Evolutionary conservation across 2,888 invertebrate species (phyloP).

Genomic region (Julus scandinavius): DNA sequence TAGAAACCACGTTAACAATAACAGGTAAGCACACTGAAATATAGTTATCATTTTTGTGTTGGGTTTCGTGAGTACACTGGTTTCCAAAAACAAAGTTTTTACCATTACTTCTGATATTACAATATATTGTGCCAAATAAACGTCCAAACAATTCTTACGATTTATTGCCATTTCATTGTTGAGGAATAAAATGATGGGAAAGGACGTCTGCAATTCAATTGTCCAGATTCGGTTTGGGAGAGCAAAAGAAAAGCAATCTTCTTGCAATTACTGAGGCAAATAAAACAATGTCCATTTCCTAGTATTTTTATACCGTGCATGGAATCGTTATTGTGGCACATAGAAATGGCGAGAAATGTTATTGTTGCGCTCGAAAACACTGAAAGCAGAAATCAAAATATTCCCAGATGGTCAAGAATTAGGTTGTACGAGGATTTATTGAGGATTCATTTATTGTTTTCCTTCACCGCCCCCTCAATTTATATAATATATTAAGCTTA

Average conservation of each 20-base stretch:
- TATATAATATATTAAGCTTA: not conserved
- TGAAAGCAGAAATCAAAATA: slow-evolving; percentile 2
- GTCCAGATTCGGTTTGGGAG: not conserved
- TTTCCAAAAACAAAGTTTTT: not conserved
- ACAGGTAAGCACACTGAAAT: slow-evolving; percentile 70
- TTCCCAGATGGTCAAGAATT: not conserved
- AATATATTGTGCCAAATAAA: not conserved
- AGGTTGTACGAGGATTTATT: not conserved
- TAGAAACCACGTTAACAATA: slow-evolving; percentile 90
- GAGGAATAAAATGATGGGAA: not conserved
- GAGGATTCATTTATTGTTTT: not conserved
- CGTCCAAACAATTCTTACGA: not conserved
- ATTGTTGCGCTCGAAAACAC: not conserved
- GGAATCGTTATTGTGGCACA: not conserved
- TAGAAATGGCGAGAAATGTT: not conserved
- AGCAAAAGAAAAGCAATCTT: not conserved
- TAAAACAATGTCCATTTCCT: slow-evolving; percentile 33
- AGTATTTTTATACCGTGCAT: not conserved
- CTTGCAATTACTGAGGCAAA: not conserved
- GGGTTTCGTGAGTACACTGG: not conserved
- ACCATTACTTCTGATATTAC: not conserved
- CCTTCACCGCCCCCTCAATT: not conserved
- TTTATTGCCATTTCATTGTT: not conserved
- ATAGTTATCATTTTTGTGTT: not conserved
- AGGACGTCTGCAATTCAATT: not conserved